Base-by-base conservation (phyloP, 2,113 vertebrate species). In the Microtus oregoni region DNA sequence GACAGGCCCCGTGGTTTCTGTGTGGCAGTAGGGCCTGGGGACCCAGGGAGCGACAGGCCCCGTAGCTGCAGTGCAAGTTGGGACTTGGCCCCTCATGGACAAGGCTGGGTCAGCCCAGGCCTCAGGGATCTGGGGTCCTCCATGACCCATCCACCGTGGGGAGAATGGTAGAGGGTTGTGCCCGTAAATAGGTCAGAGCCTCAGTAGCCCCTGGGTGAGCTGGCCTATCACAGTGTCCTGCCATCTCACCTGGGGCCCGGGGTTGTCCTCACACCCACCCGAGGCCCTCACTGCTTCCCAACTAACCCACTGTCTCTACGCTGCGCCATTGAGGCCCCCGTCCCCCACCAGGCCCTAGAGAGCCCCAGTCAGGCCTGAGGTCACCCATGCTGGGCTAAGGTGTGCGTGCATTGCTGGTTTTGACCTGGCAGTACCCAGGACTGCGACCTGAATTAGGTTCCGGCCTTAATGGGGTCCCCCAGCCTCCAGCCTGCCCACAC, bases 81-180 rank as follows among this genome's bases (percentile, higher is more conserved):
- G 44, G 75, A 58, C 12, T 9, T 1, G 0, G 65, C 78, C 61
- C 6, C n/a, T 63, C 28, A n/a, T n/a, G 47, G n/a, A 47, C 0
- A 7, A 63, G 86, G 70, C 41, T 0, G 55, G 41, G 15, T 32
- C 26, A n/a, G 11, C 30, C 87, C 10, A 32, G 20, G 38, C n/a
- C 50, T n/a, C 50, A 20, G 24, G 47, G 68, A 17, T 85, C 67
- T 0, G 0, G 44, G 47, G 32, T 55, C 10, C 38, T 35, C 44
- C 41, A 35, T 58, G 78, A 81, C 52, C 77, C 30, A 6, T 20
- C 50, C 9, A 55, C 15, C 94, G 47, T 94, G 97, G 98, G 94
- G 61, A 85, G 95, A 90, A 70, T 72, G 3, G 86, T 95, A 94
- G 95, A 73, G 76, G 47, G 72, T 20, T 15, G 11, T 20, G 10